phyloP scores from a whole-genome alignment of 2,797 vertebrate genomes.

The Protonibea diacanthus region DNA sequence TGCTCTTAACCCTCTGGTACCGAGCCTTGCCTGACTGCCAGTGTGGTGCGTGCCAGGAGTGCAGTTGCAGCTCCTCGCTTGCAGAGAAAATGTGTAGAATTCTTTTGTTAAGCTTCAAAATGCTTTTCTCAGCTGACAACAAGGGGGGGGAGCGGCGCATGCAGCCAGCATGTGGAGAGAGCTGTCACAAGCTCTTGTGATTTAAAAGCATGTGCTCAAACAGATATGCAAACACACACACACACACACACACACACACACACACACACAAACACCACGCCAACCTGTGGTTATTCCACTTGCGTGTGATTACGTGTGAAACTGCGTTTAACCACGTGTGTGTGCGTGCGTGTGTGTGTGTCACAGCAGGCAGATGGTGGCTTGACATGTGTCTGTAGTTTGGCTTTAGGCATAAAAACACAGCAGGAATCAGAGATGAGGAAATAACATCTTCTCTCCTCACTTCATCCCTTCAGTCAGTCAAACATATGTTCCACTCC shows the following conservation, averaged over 20 bases:
- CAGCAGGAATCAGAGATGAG: slow-evolving; percentile 53
- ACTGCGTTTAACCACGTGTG: slow-evolving; percentile 1
- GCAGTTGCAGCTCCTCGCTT: slow-evolving; percentile 38
- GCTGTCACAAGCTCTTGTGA: slow-evolving; percentile 50
- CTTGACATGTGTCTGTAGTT: slow-evolving; percentile 56
- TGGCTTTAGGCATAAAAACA: slow-evolving; percentile 61
- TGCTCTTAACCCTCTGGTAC: slow-evolving; percentile 59
- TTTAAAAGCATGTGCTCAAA: slow-evolving; percentile 44
- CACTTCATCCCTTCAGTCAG: slow-evolving; percentile 29
- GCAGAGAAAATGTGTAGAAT: slow-evolving; percentile 56
- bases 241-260: slow-evolving; percentile 12
- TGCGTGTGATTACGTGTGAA: no score
- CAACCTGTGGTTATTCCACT: slow-evolving; percentile 25
- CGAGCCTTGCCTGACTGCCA: slow-evolving; percentile 29
- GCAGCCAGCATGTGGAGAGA: slow-evolving; percentile 26
- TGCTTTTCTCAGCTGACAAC: slow-evolving; percentile 69
- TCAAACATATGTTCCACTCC: slow-evolving; percentile 61
- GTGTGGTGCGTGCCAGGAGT: slow-evolving; percentile 20
- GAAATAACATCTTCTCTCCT: slow-evolving; percentile 42
- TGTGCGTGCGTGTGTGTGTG: slow-evolving; percentile 18
- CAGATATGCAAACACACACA: slow-evolving; percentile 21
- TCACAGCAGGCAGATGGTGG: slow-evolving; percentile 73
- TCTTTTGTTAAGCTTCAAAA: slow-evolving; percentile 66
- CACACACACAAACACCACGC: slow-evolving; percentile 9
- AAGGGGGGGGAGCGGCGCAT: slow-evolving; percentile 22